Evolutionary conservation across 2,888 invertebrate species (phyloP), one percentile per base, ranked within the genome.

Genomic region (Xanthorhoe designata): DNA sequence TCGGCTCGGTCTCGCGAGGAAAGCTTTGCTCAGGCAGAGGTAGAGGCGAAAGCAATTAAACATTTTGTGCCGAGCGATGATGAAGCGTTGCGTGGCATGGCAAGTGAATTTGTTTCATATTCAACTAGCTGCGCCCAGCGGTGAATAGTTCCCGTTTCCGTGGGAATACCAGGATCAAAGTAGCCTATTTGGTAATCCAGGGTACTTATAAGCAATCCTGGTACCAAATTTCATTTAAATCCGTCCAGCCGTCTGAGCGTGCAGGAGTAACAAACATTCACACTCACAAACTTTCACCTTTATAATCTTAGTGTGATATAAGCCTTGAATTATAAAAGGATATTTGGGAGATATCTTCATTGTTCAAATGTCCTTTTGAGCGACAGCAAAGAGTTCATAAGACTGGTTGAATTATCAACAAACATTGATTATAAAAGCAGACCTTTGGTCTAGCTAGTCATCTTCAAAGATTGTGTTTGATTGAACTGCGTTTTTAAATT

Each of bases 1-100:
- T 86, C 77, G 83, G 80, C 82, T 81, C 81, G 76, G 78, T 82
- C 81, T 35, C 63, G 38, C 42, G 29, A 59, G 53, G 53, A 57
- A 67, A 61, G 60, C 64, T 61, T 45, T 54, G 57, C 55, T 56
- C 53, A 32, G 56, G 63, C 56, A 56, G 66, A 60, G 66, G 63
- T 56, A 52, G 62, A 63, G 58, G 42, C 58, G 51, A 57, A 54
- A 63, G 63, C 45, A 63, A 52, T 67, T 63, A 59, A 53, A 50
- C 13, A 56, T 38, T 60, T 58, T 35, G 73, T 72, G 78, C 75
- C 75, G 58, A 45, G 38, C 64, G 59, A 58, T 67, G 24, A 24
- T 24, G 74, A 74, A 74, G 73, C 38, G 42, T 52, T 29, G 15
- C 15, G 45, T 15, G 47, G 47, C 17, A 17, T 32, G 18, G 53